Evolutionary conservation across 1,140 invertebrate genomes (phyloP).

Genomic region (Drosophila mauritiana): DNA sequence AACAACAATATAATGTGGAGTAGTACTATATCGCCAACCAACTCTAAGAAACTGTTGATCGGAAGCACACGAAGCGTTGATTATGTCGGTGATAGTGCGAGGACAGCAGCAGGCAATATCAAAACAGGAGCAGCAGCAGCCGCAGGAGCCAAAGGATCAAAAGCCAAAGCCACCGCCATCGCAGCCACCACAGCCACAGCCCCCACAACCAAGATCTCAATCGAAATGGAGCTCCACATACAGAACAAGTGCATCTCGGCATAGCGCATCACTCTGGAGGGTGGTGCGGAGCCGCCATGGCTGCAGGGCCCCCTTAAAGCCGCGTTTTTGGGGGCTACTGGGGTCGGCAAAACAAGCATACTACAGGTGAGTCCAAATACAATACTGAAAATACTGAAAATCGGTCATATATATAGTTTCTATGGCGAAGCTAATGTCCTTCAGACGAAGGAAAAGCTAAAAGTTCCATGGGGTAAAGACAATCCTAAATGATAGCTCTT

Average conservation of each 20-base stretch:
- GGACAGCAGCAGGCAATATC: constrained; percentile 58
- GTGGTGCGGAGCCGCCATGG: constrained; percentile 84
- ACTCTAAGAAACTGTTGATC: constrained; percentile 84
- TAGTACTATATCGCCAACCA: constrained; percentile 84
- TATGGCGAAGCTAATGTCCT: no score
- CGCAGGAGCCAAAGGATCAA: constrained; percentile 54
- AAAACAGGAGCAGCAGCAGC: constrained; percentile 61
- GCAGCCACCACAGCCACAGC: constrained; percentile 25
- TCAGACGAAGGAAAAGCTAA: no score
- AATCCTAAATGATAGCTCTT: background rate
- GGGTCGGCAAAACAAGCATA: constrained; percentile 92
- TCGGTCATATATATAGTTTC: no score
- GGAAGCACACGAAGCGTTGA: constrained; percentile 83
- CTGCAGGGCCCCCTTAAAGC: constrained; percentile 90
- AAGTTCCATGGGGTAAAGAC: background rate
- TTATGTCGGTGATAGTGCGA: constrained; percentile 84
- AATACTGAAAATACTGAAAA: no score
- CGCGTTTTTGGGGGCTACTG: constrained; percentile 90
- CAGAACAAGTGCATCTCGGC: constrained; percentile 84
- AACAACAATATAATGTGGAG: constrained; percentile 84
- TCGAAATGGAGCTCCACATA: constrained; percentile 84
- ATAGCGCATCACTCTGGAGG: constrained; percentile 85
- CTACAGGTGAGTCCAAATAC: constrained; percentile 87
- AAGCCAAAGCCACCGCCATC: constrained; percentile 38
- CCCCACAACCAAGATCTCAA: constrained; percentile 81